Conservation (phyloP, 1,140 invertebrate genomes). For the Pectinophora gossypiella region DNA sequence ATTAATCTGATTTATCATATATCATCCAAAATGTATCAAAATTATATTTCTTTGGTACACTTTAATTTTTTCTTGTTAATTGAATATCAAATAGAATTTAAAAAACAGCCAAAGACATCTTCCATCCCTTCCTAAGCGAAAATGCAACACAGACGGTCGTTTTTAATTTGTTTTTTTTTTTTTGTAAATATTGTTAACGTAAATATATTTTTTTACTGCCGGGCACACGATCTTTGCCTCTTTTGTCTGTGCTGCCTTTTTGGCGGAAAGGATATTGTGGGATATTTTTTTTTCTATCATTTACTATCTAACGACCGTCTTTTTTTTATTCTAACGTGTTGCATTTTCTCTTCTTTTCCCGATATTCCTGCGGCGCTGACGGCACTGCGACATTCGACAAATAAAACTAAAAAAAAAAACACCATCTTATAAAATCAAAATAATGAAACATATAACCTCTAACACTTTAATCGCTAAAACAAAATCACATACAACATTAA, state of each 20-base stretch:
- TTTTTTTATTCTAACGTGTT: constrained; percentile 57
- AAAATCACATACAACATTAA: background rate
- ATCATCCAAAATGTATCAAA: too few species aligned
- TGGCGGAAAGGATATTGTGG: constrained; percentile 40
- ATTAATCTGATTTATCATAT: too few species aligned
- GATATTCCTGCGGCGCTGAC: constrained; percentile 28
- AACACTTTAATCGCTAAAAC: background rate
- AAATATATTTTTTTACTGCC: constrained; percentile 10
- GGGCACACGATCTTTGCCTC: constrained; percentile 6
- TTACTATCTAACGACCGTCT: constrained; percentile 48
- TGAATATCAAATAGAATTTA: constrained; percentile 25
- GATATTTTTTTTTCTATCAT: constrained; percentile 31
- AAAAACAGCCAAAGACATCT: background rate
- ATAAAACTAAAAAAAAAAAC: background rate
- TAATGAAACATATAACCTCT: too few species aligned
- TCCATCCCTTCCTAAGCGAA: constrained; percentile 38
- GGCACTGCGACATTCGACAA: background rate
- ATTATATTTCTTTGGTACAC: constrained; percentile 6
- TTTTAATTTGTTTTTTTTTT: constrained; percentile 20
- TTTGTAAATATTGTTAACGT: constrained; percentile 16
- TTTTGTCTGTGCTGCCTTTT: constrained; percentile 69
- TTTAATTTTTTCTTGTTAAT: constrained; percentile 6
- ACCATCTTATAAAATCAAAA: background rate
- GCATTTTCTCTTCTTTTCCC: constrained; percentile 69
- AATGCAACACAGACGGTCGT: constrained; percentile 74